These are phyloP conservation scores for Lasioglossum leucozonium DNA, from an alignment of 2,888 invertebrate genomes.

Conservation along the genomic window DNA sequence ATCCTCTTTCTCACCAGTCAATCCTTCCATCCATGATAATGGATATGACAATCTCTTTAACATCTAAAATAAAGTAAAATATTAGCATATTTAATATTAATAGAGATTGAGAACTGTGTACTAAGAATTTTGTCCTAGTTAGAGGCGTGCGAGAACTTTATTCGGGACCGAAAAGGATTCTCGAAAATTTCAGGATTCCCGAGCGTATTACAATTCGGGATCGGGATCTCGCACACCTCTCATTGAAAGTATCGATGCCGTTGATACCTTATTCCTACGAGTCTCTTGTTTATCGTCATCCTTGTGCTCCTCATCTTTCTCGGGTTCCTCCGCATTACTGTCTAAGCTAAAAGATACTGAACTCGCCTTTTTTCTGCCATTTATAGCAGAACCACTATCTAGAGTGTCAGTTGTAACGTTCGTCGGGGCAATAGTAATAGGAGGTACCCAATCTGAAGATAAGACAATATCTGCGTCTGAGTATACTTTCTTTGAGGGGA, in stretches of 20 bases:
- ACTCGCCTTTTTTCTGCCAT: conserved; percentile 89
- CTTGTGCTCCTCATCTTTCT: conserved; percentile 85
- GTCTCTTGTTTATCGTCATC: conserved; percentile 85
- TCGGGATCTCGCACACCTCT: too few relatives aligned
- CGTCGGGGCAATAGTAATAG: conserved; percentile 91
- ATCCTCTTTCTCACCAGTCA: conserved; percentile 91
- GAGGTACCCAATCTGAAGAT: conserved; percentile 95
- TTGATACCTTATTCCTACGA: conserved; percentile 90
- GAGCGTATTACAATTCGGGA: too few relatives aligned
- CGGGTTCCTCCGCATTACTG: conserved; percentile 85
- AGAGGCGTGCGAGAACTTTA: background rate
- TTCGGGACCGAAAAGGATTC: too few relatives aligned
- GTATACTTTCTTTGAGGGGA: conserved; percentile 90
- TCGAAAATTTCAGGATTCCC: background rate
- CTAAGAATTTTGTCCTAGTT: background rate
- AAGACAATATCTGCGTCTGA: conserved; percentile 95
- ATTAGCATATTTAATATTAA: background rate
- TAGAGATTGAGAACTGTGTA: background rate
- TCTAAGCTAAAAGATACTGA: conserved; percentile 91
- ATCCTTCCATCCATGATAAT: conserved; percentile 95
- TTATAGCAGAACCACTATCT: conserved; percentile 84
- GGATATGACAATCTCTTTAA: conserved; percentile 96
- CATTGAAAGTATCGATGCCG: background rate
- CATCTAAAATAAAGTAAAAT: conserved; percentile 88
- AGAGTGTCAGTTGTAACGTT: conserved; percentile 88